Percentiles rank a stretch among this genome's conserved stretches.
Conservation (phyloP, 2,797 vertebrate genomes). For the Anguilla megastoma region DNA sequence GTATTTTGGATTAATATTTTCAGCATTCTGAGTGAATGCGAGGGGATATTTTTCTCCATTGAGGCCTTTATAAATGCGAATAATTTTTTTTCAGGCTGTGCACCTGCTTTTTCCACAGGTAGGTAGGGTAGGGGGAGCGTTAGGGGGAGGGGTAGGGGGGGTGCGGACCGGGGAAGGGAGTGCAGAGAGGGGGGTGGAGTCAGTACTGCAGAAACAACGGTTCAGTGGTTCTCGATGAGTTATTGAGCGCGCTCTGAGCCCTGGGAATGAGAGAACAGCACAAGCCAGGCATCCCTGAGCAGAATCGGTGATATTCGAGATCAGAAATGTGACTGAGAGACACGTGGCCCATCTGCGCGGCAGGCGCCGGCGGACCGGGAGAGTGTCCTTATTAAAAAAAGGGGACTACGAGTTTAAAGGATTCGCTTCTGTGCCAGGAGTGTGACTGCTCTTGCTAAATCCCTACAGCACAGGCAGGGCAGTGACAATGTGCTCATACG, state of each 20-base stretch:
- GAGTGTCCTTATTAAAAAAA: constrained; percentile 1
- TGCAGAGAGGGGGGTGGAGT: neutral
- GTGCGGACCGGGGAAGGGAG: no score
- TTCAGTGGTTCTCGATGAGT: constrained; percentile 20
- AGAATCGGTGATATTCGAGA: neutral
- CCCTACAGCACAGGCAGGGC: neutral
- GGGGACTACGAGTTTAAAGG: neutral
- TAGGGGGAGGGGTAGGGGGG: neutral
- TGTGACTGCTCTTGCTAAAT: neutral
- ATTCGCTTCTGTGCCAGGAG: neutral
- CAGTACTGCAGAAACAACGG: neutral
- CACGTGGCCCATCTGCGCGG: neutral
- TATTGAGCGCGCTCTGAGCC: neutral
- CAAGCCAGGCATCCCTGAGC: neutral
- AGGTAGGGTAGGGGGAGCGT: neutral
- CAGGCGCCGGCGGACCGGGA: neutral
- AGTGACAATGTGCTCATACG: neutral
- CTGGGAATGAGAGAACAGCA: neutral
- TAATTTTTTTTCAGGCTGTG: neutral
- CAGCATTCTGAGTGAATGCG: neutral
- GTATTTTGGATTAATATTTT: neutral
- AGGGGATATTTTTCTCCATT: neutral
- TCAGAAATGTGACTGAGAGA: neutral
- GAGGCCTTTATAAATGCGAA: neutral
- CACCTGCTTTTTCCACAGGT: neutral